A percentile compares a stretch with the other conserved stretches of the same genome.
These are phyloP conservation scores for Cylindroiulus punctatus DNA, from an alignment of 2,888 invertebrate genomes.

Conservation along the genomic window DNA sequence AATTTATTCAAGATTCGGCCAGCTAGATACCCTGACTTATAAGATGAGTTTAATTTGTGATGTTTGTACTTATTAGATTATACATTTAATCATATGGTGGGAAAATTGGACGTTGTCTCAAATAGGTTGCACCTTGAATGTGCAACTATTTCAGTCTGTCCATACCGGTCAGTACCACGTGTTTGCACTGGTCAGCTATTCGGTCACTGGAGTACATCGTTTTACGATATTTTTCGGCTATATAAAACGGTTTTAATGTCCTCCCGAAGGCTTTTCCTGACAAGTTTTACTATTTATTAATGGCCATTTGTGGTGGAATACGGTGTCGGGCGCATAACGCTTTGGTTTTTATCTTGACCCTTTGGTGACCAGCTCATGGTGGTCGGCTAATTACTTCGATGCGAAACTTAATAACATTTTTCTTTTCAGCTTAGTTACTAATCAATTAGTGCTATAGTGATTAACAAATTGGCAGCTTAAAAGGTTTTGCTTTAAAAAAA, in stretches of 20 bases:
- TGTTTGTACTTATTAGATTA: no score
- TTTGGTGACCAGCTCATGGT: not conserved
- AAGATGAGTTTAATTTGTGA: no score
- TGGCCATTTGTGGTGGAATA: not conserved
- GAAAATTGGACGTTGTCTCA: not conserved
- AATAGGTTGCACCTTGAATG: slow-evolving; percentile 12
- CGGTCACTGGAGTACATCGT: slow-evolving; percentile 35
- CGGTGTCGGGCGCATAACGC: not conserved
- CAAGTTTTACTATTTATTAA: slow-evolving; percentile 8
- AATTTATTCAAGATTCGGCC: no score
- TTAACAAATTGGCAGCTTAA: slow-evolving; percentile 11
- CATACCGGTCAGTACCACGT: not conserved
- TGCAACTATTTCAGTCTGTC: not conserved
- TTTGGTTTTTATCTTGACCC: slow-evolving; percentile 2
- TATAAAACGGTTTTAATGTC: not conserved
- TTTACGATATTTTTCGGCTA: not conserved
- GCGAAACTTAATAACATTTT: slow-evolving; percentile 17
- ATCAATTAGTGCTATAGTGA: slow-evolving; percentile 1
- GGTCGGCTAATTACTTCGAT: slow-evolving; percentile 1
- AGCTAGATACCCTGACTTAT: no score
- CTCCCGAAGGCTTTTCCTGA: not conserved
- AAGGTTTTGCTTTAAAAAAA: not conserved
- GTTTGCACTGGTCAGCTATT: slow-evolving; percentile 20
- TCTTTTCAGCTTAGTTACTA: not conserved
- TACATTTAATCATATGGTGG: not conserved